Conservation (phyloP, 2,113 vertebrate species). For the Varanus salvator region DNA sequence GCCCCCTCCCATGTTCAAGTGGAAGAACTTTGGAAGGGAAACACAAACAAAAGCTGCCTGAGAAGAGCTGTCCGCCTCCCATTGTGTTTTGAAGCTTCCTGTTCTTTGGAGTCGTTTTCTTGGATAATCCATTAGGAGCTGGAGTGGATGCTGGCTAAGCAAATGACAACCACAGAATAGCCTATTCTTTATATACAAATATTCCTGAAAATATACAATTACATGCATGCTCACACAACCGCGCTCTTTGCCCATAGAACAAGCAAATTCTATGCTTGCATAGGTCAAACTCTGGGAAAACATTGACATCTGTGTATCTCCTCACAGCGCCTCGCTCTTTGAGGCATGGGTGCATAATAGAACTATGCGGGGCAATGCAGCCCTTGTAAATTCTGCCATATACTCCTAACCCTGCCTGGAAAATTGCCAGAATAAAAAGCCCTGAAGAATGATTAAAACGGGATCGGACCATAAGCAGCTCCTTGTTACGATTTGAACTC, state of each 20-base stretch:
- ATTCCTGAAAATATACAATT: constrained; percentile 11
- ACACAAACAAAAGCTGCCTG: neutral
- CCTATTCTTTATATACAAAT: constrained; percentile 29
- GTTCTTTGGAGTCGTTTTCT: neutral
- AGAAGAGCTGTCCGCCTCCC: neutral
- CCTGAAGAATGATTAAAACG: neutral
- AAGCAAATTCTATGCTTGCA: neutral
- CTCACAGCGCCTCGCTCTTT: neutral
- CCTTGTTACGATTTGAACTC: too few relatives aligned
- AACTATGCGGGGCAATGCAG: neutral
- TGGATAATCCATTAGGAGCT: neutral
- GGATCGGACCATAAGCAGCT: neutral
- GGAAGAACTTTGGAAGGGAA: neutral
- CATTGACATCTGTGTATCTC: neutral
- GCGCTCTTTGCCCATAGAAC: neutral
- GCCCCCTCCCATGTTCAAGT: too few relatives aligned
- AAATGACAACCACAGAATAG: neutral
- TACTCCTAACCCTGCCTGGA: neutral
- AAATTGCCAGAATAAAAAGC: neutral
- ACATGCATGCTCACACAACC: neutral
- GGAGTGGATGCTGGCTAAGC: neutral
- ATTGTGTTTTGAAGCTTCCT: too few relatives aligned
- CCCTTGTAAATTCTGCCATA: neutral
- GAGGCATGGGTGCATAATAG: too few relatives aligned
- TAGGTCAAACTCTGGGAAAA: neutral